Evolutionary conservation across 30 jellyfish, hydroid and myxozoan species (phyloP), one percentile per base, ranked within the genome.

Genomic region (Rhopilema esculentum): DNA sequence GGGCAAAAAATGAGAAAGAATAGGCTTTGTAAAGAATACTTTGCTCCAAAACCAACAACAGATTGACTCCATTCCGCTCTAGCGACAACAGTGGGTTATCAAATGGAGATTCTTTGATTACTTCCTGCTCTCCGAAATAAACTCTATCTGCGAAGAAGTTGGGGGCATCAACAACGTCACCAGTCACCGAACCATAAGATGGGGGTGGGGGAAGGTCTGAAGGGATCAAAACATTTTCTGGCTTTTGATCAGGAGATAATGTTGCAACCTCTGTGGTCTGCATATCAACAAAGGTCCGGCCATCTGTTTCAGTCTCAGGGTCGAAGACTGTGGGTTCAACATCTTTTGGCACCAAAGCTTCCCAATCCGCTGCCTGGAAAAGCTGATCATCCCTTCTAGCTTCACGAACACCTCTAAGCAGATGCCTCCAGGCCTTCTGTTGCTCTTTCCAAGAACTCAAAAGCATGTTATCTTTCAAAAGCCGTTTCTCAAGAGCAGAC

Each of bases 1-100:
- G 98, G 31, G 97, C 27, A 49, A 94, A 20, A 75, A 88, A 94
- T 1, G 98, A 74, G 86, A 48, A 94, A n/a, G 88, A 69, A 75
- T 72, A 94, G 49, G 96, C 89, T 7, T 80, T 61, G 85, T 82
- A 94, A 4, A n/a, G 69, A 33, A 94, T 89, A 87, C 92, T 82
- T 29, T 89, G 75, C 48, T 94, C 98, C 12, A 94, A 65, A 24
- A 76, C 89, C 30, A 94, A 78, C 26, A 94, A 63, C 20, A 94
- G 64, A 30, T 94, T 94, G 0, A 83, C 91, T 18, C 98, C 98
- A 50, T 85, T 86, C 65, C 91, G 77, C 71, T 89, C 84, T 69
- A 94, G 20, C 23, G 86, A 67, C 12, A 71, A 28, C 65, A 93
- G 51, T 22, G 93, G 92, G 20, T 50, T 40, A 8, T 66, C 88